Evolutionary conservation across 2,888 invertebrate genomes (phyloP).

Genomic region (Xestoiulus laeticollis): DNA sequence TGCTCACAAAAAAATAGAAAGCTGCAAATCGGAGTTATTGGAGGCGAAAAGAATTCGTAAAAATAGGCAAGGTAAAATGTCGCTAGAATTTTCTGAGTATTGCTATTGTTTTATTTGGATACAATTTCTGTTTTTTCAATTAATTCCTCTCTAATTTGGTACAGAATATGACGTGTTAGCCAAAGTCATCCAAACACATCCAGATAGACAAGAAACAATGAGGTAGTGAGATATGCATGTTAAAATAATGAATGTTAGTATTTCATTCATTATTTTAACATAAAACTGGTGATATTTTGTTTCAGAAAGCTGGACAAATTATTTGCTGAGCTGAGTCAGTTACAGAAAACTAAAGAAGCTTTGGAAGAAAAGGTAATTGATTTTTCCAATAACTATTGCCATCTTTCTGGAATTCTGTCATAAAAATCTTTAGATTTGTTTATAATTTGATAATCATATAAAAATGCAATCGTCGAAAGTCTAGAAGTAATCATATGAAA

Average conservation of each 20-base stretch:
- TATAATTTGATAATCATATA: not conserved
- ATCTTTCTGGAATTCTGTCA: too few relatives aligned
- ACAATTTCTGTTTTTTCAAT: not conserved
- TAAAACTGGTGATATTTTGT: not conserved
- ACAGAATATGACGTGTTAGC: slow-evolving; percentile 94
- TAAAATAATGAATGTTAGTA: not conserved
- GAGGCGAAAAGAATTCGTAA: slow-evolving; percentile 87
- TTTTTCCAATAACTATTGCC: too few relatives aligned
- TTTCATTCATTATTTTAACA: not conserved
- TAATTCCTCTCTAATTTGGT: slow-evolving; percentile 52
- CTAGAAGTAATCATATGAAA: too few relatives aligned
- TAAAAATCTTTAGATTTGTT: not conserved
- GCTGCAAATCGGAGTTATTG: slow-evolving; percentile 80
- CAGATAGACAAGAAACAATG: slow-evolving; percentile 78
- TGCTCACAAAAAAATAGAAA: slow-evolving; percentile 82
- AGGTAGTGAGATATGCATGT: slow-evolving; percentile 59
- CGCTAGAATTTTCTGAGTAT: slow-evolving; percentile 43
- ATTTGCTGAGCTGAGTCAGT: slow-evolving; percentile 76
- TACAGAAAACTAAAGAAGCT: slow-evolving; percentile 65
- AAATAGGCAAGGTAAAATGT: slow-evolving; percentile 70
- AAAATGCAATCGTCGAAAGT: too few relatives aligned
- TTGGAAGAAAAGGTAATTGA: slow-evolving; percentile 55
- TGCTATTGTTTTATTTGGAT: slow-evolving; percentile 8
- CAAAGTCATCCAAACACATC: slow-evolving; percentile 88
- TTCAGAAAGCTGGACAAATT: slow-evolving; percentile 72